A percentile compares a stretch with the other conserved stretches of the same genome.
Conservation (phyloP, 1,140 invertebrate genomes). For the Tetranychus urticae region DNA sequence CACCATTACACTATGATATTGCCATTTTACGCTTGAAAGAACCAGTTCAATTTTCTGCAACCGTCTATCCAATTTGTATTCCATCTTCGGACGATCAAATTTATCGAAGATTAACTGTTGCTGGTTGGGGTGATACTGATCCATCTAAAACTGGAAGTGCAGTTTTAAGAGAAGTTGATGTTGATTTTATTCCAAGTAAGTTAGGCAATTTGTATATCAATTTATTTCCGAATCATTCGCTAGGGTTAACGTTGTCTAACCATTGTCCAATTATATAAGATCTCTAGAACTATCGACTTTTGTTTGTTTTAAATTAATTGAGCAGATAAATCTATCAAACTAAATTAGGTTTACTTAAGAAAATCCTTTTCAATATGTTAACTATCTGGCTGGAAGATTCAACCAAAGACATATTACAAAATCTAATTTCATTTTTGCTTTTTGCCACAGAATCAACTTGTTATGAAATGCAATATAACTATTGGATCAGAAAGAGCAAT, state of each 20-base stretch:
- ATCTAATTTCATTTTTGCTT: background rate
- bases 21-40: background rate
- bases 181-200: background rate
- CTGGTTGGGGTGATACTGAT: background rate
- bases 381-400: background rate
- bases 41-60: background rate
- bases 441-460: background rate
- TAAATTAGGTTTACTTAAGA: too few relatives aligned
- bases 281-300: too few relatives aligned
- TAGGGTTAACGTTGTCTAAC: background rate
- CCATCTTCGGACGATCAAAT: background rate
- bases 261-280: too few relatives aligned
- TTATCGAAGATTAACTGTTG: background rate
- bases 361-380: background rate
- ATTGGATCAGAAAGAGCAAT: background rate
- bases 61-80: background rate
- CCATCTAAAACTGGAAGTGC: background rate
- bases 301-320: too few relatives aligned
- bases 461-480: background rate
- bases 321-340: too few relatives aligned
- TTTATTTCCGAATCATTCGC: background rate
- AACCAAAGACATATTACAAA: background rate
- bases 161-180: background rate
- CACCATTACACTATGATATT: background rate
- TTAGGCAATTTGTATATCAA: too few relatives aligned